A percentile compares a stretch with the other conserved stretches of the same genome.
Conservation (phyloP, 2,113 vertebrate species). For the Tauraco erythrolophus region DNA sequence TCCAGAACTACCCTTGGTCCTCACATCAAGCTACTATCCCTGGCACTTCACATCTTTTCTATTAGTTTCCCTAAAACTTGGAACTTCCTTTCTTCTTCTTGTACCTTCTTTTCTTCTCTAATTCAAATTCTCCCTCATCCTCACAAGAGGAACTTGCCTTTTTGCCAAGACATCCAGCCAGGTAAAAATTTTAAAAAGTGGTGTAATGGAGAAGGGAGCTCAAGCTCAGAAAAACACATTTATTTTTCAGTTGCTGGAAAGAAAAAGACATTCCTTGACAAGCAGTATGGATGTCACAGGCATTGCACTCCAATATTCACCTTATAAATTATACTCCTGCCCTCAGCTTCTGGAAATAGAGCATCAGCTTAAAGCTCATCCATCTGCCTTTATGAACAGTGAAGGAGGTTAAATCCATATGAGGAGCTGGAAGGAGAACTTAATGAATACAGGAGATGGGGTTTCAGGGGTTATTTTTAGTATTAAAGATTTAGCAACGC, state of each 20-base stretch:
- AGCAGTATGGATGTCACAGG: neutral
- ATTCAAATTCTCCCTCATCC: neutral
- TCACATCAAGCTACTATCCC: neutral
- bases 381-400: neutral
- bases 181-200: neutral
- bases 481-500: neutral
- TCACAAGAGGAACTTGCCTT: neutral
- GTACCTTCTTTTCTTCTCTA: neutral
- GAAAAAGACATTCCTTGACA: neutral
- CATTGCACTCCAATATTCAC: neutral
- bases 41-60: neutral
- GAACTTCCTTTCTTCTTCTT: neutral
- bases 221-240: neutral
- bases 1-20: neutral
- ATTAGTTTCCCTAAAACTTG: neutral
- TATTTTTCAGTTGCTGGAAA: neutral
- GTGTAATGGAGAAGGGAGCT: neutral
- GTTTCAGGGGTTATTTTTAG: neutral
- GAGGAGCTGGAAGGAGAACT: neutral
- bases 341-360: neutral
- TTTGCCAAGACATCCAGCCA: neutral
- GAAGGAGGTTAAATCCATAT: neutral
- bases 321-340: neutral
- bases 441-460: neutral
- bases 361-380: neutral